A percentile compares a stretch with the other conserved stretches of the same genome.
phyloP scores from a whole-genome alignment of 2,797 vertebrate genomes.

The Paedocypris micromegethes region DNA sequence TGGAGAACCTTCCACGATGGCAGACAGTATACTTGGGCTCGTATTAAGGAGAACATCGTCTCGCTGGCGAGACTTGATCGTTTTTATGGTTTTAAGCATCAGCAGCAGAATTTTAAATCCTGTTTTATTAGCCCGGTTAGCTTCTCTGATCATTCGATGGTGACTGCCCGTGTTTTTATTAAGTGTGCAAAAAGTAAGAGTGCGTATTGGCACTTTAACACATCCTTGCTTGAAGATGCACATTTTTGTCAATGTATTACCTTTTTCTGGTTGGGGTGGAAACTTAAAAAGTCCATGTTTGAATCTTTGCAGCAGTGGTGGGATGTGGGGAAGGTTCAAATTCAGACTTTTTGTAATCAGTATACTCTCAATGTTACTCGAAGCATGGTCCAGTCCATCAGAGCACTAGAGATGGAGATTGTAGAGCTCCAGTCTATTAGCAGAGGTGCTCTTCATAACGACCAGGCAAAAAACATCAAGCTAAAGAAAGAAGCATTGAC shows the following conservation, averaged over 20 bases:
- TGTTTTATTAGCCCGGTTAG: conserved; percentile 2
- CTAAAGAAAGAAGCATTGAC: neutral
- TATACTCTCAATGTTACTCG: conserved; percentile 23
- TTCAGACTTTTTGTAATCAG: conserved; percentile 12
- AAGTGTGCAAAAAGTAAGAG: neutral
- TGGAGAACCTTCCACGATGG: neutral
- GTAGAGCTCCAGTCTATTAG: conserved; percentile 5
- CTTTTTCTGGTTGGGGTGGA: conserved; percentile 1
- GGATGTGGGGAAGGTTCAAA: neutral
- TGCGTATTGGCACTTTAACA: conserved; percentile 2
- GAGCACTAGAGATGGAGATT: neutral
- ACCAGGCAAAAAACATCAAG: too few species aligned
- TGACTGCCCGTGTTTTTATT: neutral
- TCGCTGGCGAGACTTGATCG: neutral
- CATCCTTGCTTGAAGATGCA: neutral
- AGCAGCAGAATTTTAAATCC: neutral
- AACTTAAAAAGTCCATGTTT: neutral
- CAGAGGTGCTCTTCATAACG: too few species aligned
- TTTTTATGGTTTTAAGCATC: conserved; percentile 20
- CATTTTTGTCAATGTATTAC: neutral
- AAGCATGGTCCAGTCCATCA: neutral
- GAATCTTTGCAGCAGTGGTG: conserved; percentile 6
- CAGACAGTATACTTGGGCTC: conserved; percentile 5
- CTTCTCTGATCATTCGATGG: conserved; percentile 7
- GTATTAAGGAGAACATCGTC: neutral